phyloP scores from a whole-genome alignment of 2,888 invertebrate species.

The Anarsia innoxiella region DNA sequence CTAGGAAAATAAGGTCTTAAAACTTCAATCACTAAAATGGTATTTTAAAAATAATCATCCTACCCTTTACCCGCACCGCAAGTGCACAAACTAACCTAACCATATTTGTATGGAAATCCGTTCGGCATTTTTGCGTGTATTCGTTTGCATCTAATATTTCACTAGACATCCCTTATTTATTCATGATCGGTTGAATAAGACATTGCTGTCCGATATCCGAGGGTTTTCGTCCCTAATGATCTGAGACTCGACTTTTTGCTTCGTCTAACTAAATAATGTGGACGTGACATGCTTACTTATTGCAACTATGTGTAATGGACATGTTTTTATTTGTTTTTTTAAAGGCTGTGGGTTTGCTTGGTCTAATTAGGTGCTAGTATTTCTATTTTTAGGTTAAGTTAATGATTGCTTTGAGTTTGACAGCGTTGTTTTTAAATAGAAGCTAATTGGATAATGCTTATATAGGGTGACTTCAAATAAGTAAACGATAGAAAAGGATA shows the following conservation, averaged over 20 bases:
- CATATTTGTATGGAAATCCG: conserved; percentile 60
- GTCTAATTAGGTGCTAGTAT: no score
- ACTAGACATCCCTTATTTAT: conserved; percentile 56
- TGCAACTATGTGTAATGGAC: conserved; percentile 26
- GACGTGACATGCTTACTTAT: conserved; percentile 46
- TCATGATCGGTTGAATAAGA: conserved; percentile 51
- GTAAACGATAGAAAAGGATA: no score
- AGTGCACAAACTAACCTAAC: conserved; percentile 18
- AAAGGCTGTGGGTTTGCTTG: not conserved
- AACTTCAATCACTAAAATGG: not conserved
- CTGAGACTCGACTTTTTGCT: conserved; percentile 53
- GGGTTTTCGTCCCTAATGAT: conserved; percentile 63
- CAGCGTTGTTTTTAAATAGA: no score
- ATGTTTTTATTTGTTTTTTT: not conserved
- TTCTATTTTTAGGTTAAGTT: no score
- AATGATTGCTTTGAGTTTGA: no score
- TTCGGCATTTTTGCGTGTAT: conserved; percentile 58
- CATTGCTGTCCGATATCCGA: conserved; percentile 42
- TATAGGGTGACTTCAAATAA: no score
- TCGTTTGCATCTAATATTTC: conserved; percentile 67
- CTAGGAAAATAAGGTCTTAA: no score
- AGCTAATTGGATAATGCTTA: no score
- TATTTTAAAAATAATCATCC: not conserved
- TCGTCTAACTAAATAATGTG: conserved; percentile 54
- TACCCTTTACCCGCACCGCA: not conserved